Conservation (phyloP, 2,797 vertebrate species). For the Dipus sagitta region DNA sequence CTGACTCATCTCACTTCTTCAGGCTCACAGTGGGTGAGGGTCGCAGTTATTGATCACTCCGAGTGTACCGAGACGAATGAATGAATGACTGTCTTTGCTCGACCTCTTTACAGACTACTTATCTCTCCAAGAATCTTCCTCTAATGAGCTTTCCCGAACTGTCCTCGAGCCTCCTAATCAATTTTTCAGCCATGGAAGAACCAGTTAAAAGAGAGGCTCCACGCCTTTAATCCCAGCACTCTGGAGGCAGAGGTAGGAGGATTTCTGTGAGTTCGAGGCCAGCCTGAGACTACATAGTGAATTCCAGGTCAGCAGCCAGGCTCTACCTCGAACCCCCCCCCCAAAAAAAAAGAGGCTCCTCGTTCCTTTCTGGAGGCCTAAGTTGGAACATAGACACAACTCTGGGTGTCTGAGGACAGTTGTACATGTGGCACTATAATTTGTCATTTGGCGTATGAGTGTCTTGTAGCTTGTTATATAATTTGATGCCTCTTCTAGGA, state of each 20-base stretch:
- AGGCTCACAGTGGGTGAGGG: neutral
- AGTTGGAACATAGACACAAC: neutral
- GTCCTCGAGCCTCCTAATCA: neutral
- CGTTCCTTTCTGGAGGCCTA: constrained; percentile 12
- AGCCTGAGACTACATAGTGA: no score
- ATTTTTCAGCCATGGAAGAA: constrained; percentile 18
- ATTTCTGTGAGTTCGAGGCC: no score
- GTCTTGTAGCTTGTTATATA: neutral
- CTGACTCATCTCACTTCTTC: neutral
- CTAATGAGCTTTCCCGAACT: neutral
- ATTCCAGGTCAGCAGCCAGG: no score
- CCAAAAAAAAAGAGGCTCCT: no score
- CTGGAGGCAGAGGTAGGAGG: no score
- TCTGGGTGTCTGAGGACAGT: constrained; percentile 49
- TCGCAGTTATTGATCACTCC: neutral
- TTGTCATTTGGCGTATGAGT: constrained; percentile 44
- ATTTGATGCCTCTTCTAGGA: constrained; percentile 4
- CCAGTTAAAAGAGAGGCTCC: neutral
- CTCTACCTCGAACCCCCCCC: no score
- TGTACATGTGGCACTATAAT: constrained; percentile 77
- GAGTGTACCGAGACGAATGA: neutral
- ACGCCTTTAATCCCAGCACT: no score
- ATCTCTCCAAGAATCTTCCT: neutral
- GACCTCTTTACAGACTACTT: neutral
- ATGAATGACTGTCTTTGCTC: constrained; percentile 14